These are phyloP conservation scores for Lycocorax pyrrhopterus DNA, from an alignment of 2,113 vertebrate species.

Conservation along the genomic window DNA sequence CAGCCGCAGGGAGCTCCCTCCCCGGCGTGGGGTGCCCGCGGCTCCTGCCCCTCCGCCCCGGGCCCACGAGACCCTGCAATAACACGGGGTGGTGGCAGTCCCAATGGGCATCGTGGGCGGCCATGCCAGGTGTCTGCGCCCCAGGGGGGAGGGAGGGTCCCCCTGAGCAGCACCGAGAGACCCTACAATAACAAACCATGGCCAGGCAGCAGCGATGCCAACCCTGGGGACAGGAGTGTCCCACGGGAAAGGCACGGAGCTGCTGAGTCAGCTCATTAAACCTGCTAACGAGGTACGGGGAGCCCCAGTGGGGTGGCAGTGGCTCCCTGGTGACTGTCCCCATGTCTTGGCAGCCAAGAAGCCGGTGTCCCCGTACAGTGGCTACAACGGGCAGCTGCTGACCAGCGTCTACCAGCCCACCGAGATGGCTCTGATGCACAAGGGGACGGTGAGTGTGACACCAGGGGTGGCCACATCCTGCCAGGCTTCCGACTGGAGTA, in stretches of 20 bases:
- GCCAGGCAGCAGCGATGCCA: not conserved
- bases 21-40: not conserved
- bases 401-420: constrained; percentile 93
- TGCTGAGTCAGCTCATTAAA: constrained; percentile 7
- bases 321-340: not conserved
- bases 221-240: not conserved
- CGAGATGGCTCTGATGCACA: constrained; percentile 90
- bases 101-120: fast-evolving
- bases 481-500: fast-evolving
- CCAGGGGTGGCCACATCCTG: not conserved
- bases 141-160: not conserved
- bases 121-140: not conserved
- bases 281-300: not conserved
- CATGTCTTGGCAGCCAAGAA: constrained; percentile 73
- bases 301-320: not conserved
- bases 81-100: not conserved
- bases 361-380: constrained; percentile 88
- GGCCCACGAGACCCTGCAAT: not conserved
- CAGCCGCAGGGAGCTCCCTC: not conserved
- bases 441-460: constrained; percentile 71
- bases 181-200: not conserved
- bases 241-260: not conserved
- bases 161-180: fast-evolving
- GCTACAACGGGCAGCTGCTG: constrained; percentile 88
- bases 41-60: not conserved